Percentiles rank a stretch among this genome's conserved stretches.
These are phyloP conservation scores for Bactericera cockerelli DNA, from an alignment of 1,140 invertebrate genomes.

Conservation along the genomic window DNA sequence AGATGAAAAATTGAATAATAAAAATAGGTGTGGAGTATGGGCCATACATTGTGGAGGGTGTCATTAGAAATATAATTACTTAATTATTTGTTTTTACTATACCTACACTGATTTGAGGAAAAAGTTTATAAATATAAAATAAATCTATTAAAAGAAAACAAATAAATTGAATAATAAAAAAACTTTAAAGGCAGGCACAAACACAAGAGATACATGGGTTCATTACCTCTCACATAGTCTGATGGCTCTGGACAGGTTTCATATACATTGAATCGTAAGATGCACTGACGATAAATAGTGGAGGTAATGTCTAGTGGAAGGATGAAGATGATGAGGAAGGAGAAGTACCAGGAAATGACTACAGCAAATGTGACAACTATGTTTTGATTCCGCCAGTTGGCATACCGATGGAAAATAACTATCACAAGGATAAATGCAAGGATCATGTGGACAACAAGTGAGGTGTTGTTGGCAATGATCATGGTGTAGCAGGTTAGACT, in stretches of 20 bases:
- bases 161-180: no score
- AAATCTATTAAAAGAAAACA: no score
- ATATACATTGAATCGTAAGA: slow-evolving; percentile 29
- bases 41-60: no score
- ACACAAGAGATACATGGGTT: no score
- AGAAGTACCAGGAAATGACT: slow-evolving; percentile 96
- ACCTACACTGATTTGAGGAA: no score
- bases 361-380: slow-evolving; percentile 84
- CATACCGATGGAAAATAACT: slow-evolving; percentile 79
- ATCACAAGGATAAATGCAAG: slow-evolving; percentile 64
- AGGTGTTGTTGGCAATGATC: slow-evolving; percentile 21
- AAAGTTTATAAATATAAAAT: no score
- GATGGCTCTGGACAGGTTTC: slow-evolving; percentile 27
- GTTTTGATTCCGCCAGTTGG: slow-evolving; percentile 86
- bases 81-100: no score
- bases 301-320: slow-evolving; percentile 92
- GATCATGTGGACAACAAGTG: slow-evolving; percentile 64
- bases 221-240: slow-evolving; percentile 30
- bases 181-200: no score
- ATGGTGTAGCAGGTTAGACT: background rate
- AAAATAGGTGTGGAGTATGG: no score
- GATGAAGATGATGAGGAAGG: slow-evolving; percentile 93
- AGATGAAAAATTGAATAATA: no score
- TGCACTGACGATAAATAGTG: slow-evolving; percentile 63
- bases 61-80: no score